A percentile compares a stretch with the other conserved stretches of the same genome.
Conservation (phyloP, 2,888 invertebrate species). For the Drosophila recens region DNA sequence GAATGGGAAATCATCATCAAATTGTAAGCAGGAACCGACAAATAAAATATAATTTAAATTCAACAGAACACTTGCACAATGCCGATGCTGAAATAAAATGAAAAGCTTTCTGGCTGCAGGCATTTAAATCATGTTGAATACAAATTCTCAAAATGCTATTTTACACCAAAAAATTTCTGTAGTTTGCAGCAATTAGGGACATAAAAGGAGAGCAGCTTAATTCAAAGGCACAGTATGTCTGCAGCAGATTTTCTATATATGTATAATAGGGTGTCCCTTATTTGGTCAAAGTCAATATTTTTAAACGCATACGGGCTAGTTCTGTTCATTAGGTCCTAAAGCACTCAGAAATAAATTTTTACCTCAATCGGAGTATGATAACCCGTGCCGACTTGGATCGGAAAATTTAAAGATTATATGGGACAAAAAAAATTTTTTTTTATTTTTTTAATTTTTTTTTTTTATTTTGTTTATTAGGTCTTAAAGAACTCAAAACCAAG, state of each 20-base stretch:
- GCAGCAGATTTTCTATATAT: slow-evolving; percentile 30
- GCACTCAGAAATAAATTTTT: too few relatives aligned
- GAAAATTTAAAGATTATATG: too few relatives aligned
- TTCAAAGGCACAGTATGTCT: slow-evolving; percentile 25
- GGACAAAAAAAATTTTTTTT: too few relatives aligned
- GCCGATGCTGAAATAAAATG: not conserved
- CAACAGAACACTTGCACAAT: slow-evolving; percentile 26
- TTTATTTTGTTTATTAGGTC: too few relatives aligned
- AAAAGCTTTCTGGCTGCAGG: slow-evolving; percentile 8
- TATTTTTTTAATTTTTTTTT: too few relatives aligned
- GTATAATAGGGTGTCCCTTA: too few relatives aligned
- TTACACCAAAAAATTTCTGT: slow-evolving; percentile 11
- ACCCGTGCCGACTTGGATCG: too few relatives aligned
- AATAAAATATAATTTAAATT: slow-evolving; percentile 1
- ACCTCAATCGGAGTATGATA: too few relatives aligned
- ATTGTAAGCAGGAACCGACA: slow-evolving; percentile 1
- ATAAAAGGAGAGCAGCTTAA: slow-evolving; percentile 30
- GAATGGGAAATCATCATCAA: slow-evolving; percentile 4
- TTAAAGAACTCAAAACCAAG: too few relatives aligned
- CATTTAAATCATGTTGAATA: slow-evolving; percentile 29
- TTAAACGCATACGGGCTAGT: too few relatives aligned
- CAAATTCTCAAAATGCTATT: slow-evolving; percentile 38
- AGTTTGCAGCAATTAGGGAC: slow-evolving; percentile 42
- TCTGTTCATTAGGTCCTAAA: too few relatives aligned
- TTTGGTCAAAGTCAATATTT: too few relatives aligned